Evolutionary conservation across 2,797 vertebrate genomes (phyloP).

Genomic region (Varecia variegata): DNA sequence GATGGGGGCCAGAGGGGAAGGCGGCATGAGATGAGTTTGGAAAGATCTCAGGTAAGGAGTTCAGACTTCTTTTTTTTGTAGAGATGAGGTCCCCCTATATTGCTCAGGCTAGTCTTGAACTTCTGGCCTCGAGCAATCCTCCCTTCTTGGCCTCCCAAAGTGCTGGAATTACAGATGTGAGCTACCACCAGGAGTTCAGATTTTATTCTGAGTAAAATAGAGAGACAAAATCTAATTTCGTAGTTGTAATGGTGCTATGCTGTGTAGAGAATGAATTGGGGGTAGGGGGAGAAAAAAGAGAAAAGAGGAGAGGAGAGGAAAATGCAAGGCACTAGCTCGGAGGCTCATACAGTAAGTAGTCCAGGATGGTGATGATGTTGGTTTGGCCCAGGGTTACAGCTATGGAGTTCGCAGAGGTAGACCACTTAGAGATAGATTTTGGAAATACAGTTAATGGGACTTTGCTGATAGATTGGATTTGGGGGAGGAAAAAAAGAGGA

Average conservation of each 20-base stretch:
- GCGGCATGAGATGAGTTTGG: neutral
- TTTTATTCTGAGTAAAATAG: neutral
- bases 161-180: neutral
- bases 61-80: neutral
- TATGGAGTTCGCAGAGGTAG: neutral
- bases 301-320: neutral
- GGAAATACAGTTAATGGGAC: neutral
- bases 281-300: neutral
- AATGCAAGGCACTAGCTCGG: too few relatives aligned
- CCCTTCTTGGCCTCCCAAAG: neutral
- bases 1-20: neutral
- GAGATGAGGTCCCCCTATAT: neutral
- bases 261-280: neutral
- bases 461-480: neutral
- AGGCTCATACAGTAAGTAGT: neutral
- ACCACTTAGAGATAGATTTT: neutral
- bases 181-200: neutral
- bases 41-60: neutral
- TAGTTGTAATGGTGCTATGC: neutral
- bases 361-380: neutral
- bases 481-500: neutral
- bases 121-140: neutral
- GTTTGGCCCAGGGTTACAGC: neutral
- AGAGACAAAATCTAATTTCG: neutral
- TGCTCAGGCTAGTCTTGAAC: neutral